Evolutionary conservation across 2,888 invertebrate genomes (phyloP).

Genomic region (Eupsilia transversa): DNA sequence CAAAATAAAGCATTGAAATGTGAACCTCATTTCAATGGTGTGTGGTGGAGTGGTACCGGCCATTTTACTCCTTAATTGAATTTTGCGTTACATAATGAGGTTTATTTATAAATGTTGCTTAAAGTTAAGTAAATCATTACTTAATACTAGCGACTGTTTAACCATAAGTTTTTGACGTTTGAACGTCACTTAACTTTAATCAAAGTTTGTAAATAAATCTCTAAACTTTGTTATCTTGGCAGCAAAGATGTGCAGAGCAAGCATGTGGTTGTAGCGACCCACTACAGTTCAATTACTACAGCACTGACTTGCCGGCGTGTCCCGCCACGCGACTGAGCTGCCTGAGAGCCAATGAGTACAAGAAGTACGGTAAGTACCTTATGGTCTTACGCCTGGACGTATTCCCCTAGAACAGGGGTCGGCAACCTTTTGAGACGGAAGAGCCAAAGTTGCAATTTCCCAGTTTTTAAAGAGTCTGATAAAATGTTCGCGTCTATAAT

Average conservation of each 20-base stretch:
- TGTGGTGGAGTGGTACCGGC: background rate
- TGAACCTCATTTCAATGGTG: background rate
- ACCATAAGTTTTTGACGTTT: too few relatives aligned
- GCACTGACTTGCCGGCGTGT: conserved; percentile 70
- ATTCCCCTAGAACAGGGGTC: too few relatives aligned
- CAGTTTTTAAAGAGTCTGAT: too few relatives aligned
- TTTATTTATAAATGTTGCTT: too few relatives aligned
- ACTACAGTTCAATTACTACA: conserved; percentile 38
- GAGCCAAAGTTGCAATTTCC: too few relatives aligned
- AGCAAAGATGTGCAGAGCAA: conserved; percentile 79
- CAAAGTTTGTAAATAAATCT: too few relatives aligned
- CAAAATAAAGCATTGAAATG: background rate
- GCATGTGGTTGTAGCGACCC: conserved; percentile 82
- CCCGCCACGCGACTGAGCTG: conserved; percentile 68
- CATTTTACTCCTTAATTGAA: background rate
- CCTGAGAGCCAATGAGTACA: conserved; percentile 53
- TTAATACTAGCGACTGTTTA: too few relatives aligned
- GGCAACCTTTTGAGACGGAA: too few relatives aligned
- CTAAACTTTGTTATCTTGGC: conserved; percentile 57
- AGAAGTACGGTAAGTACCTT: conserved; percentile 50
- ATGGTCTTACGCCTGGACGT: background rate
- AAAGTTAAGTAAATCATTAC: too few relatives aligned
- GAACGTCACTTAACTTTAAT: too few relatives aligned
- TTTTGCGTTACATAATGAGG: too few relatives aligned
- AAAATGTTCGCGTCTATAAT: too few relatives aligned